Base-by-base conservation (phyloP, 2,797 vertebrate genomes). In the Taeniopygia guttata region DNA sequence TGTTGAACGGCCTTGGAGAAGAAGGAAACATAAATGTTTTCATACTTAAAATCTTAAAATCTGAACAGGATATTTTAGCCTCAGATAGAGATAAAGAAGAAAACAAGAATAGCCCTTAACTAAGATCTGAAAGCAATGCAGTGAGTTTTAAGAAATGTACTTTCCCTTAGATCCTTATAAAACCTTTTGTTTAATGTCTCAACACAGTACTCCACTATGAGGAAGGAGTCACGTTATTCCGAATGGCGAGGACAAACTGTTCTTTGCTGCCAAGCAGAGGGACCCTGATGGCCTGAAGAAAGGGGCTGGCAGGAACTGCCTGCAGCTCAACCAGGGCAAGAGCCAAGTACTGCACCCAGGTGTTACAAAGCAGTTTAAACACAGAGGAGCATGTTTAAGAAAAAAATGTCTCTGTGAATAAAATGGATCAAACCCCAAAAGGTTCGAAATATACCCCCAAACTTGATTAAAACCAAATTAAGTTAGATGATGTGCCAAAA, bases 381-480 rank as follows among this genome's bases (percentile, higher is more conserved):
- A 68, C 20, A 20, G 30, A 59, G 42, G 20, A 59, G 7, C 36
- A 11, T 9, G 36, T 11, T 38, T 23, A 80, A 81, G 32, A 67
- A 56, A 59, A 42, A 49, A 16, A 19, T 11, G 15, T 58, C 36
- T 68, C 36, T 40, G 3, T 55, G 29, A 56, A 67, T n/a, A 46
- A 79, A 66, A 46, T 2, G 2, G 18, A 67, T n/a, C 1, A 0
- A 67, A 48, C 18, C 1, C 76, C 46, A 34, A 56, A 46, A 56
- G 16, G 43, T 19, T 52, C 9, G 3, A 32, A 75, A 59, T 38
- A 59, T 30, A 75, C 16, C 43, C 27, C 6, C 5, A 59, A 75
- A 60, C 23, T 60, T 40, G 34, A 75, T 26, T 48, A 40, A 56
- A 56, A 48, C 34, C 42, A 56, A 40, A 48, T 3, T 6, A 67